These are phyloP conservation scores for Petrosia ficiformis DNA, from an alignment of 37 sponge, comb jelly and placozoan species.

Conservation along the genomic window DNA sequence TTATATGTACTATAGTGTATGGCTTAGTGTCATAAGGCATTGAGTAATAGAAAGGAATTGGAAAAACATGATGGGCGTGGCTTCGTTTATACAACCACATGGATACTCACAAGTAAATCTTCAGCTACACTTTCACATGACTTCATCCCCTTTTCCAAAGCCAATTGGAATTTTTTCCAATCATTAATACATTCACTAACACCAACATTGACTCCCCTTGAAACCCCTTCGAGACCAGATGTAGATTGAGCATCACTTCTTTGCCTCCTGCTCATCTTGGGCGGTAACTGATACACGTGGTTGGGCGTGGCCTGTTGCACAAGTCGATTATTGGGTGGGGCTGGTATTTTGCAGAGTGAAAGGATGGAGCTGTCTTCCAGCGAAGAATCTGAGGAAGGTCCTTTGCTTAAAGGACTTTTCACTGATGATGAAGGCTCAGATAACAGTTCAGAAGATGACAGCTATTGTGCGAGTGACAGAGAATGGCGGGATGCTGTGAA, in stretches of 20 bases:
- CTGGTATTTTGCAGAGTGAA: too few species aligned
- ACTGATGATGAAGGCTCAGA: neutral
- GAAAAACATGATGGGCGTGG: too few species aligned
- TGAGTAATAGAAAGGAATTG: too few species aligned
- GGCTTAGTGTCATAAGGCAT: too few species aligned
- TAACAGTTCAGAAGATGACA: neutral
- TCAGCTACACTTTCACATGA: neutral
- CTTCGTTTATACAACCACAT: too few species aligned
- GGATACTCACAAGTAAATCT: neutral
- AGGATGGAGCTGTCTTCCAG: neutral
- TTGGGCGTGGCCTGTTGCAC: too few species aligned
- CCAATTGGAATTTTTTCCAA: neutral
- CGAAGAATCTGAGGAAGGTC: neutral
- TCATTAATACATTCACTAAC: neutral
- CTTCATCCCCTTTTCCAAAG: neutral
- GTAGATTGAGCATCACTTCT: too few species aligned
- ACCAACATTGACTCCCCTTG: neutral
- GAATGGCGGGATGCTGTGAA: conserved; percentile 19
- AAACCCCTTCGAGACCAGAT: neutral
- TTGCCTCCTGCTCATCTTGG: neutral
- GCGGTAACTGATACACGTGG: neutral
- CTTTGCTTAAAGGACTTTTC: neutral
- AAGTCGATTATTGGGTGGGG: too few species aligned
- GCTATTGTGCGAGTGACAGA: neutral
- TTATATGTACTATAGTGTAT: too few species aligned